Evolutionary conservation across 1,140 invertebrate species (phyloP).

Genomic region (Spodoptera litura): DNA sequence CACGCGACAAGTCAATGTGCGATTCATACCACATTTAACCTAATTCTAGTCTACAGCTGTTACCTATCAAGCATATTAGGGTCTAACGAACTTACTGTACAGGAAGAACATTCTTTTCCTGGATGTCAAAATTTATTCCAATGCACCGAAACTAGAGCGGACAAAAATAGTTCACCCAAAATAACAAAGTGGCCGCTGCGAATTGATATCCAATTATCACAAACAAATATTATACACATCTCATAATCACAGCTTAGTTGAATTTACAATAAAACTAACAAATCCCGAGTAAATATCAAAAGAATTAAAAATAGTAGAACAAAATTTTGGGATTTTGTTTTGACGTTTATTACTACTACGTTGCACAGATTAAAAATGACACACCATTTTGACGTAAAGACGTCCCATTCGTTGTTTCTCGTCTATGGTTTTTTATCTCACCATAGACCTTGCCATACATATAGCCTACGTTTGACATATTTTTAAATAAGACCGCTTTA

Average conservation of each 20-base stretch:
- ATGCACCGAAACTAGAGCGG: constrained; percentile 81
- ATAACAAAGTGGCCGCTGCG: constrained; percentile 64
- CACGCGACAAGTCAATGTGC: constrained; percentile 52
- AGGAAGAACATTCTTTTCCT: constrained; percentile 77
- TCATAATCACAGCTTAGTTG: constrained; percentile 40
- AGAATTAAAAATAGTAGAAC: constrained; percentile 68
- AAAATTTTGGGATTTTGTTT: constrained; percentile 78
- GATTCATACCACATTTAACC: constrained; percentile 41
- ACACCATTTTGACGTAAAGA: constrained; percentile 33
- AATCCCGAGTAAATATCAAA: constrained; percentile 49
- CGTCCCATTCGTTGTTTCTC: background rate
- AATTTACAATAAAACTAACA: constrained; percentile 34
- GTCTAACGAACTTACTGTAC: constrained; percentile 69
- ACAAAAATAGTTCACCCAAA: constrained; percentile 85
- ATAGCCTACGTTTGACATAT: too few species aligned
- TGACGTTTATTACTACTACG: constrained; percentile 66
- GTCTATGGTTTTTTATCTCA: too few species aligned
- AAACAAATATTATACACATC: constrained; percentile 41
- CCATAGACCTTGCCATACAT: too few species aligned
- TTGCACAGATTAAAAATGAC: constrained; percentile 45
- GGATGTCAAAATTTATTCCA: constrained; percentile 79
- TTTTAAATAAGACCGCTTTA: too few species aligned
- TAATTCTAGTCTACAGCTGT: constrained; percentile 46
- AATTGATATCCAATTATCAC: constrained; percentile 40
- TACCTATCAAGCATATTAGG: constrained; percentile 38